Percentiles rank a stretch among this genome's conserved stretches.
These are phyloP conservation scores for Grus americana DNA, from an alignment of 2,113 vertebrate genomes.

Conservation along the genomic window DNA sequence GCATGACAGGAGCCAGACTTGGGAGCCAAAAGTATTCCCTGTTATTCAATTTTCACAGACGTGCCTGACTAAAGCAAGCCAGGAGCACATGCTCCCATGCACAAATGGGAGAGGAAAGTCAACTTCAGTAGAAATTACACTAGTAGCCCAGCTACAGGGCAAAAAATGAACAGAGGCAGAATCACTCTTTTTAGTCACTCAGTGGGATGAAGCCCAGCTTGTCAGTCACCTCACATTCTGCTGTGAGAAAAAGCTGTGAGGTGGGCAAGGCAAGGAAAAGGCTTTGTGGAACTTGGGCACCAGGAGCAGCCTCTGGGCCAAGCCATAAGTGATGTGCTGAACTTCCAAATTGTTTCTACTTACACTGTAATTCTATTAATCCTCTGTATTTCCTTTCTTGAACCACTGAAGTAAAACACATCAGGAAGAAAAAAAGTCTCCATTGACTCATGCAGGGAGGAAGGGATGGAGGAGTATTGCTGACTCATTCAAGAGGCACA, in stretches of 20 bases:
- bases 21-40: neutral
- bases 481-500: constrained; percentile 35
- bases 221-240: neutral
- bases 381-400: neutral
- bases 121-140: neutral
- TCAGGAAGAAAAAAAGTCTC: neutral
- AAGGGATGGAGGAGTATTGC: constrained; percentile 34
- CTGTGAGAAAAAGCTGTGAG: neutral
- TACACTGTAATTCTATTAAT: neutral
- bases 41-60: neutral
- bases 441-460: constrained; percentile 30
- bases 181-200: neutral
- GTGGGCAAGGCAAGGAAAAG: neutral
- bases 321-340: neutral
- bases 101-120: neutral
- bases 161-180: neutral
- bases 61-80: neutral
- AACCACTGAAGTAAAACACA: constrained; percentile 13
- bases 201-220: neutral
- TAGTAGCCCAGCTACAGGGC: neutral
- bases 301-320: neutral
- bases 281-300: neutral
- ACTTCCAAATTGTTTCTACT: neutral
- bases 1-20: neutral
- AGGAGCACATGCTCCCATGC: neutral